Evolutionary conservation across 2,113 vertebrate genomes (phyloP), one percentile per base, ranked within the genome.

Genomic region (Hoplias malabaricus): DNA sequence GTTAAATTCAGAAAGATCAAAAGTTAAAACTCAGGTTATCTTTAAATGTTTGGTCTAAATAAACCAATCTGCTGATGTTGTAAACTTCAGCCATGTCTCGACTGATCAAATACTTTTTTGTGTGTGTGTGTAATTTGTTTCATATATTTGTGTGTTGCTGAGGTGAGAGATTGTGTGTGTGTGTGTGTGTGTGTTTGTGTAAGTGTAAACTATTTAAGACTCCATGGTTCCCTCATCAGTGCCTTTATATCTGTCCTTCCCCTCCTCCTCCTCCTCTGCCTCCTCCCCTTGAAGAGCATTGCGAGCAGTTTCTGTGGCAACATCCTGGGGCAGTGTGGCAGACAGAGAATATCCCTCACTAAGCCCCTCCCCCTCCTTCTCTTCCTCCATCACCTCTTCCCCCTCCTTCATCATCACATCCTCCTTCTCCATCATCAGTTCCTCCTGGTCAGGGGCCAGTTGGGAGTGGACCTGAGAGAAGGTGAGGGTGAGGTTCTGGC

Each of bases 381-480:
- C 65, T 16, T 72, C 34, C 4, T 66, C 78, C n/a, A 85, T 86
- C 63, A 85, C n/a, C n/a, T n/a, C n/a, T n/a, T n/a, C n/a, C n/a
- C n/a, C n/a, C n/a, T n/a, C 68, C 9, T 86, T 84, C 62, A 84
- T 73, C 56, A 85, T 86, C 63, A 85, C n/a, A n/a, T n/a, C n/a
- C n/a, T n/a, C n/a, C n/a, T n/a, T n/a, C n/a, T n/a, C 68, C 9
- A 85, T 84, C 62, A 84, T 73, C 56, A n/a, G n/a, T n/a, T 92
- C 91, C 72, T 92, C 80, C 87, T 3, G 48, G 42, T 86, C 74
- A 12, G 91, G 84, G 0, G 91, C 90, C 46, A 91, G 79, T 27
- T 95, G 90, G 0, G 93, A 90, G 9, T 93, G 92, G 25, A 90
- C 90, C 81, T 94, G 90, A 0, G 87, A 78, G 0, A 94, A 90